phyloP scores from a whole-genome alignment of 2,113 vertebrate species.

The Atlantisia rogersi region DNA sequence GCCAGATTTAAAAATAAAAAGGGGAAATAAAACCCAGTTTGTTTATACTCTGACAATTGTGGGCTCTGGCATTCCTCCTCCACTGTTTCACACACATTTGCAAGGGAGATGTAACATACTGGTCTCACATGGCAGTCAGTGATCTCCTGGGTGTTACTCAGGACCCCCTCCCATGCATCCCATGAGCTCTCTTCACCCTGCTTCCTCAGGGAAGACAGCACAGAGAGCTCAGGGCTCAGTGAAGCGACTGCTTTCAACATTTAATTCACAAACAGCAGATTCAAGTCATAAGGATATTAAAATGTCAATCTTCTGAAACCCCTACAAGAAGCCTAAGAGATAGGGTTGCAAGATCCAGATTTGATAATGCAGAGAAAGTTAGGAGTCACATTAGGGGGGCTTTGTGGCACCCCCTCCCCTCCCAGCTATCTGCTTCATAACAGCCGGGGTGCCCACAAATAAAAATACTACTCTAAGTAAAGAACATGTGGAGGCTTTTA shows the following conservation, averaged over 20 bases:
- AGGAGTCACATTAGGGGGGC: neutral
- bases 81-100: accelerated
- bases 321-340: neutral
- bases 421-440: neutral
- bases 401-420: neutral
- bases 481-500: no score
- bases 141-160: neutral
- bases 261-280: neutral
- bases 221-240: neutral
- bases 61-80: neutral
- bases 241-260: neutral
- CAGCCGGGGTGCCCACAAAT: neutral
- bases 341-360: neutral
- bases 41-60: neutral
- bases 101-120: neutral
- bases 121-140: accelerated
- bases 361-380: neutral
- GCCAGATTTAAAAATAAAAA: neutral
- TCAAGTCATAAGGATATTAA: neutral
- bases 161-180: accelerated
- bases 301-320: neutral
- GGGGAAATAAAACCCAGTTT: neutral
- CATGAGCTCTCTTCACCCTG: accelerated
- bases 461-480: neutral
- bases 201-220: neutral